Evolutionary conservation across 2,888 invertebrate species (phyloP).

Genomic region (Acronicta alni): DNA sequence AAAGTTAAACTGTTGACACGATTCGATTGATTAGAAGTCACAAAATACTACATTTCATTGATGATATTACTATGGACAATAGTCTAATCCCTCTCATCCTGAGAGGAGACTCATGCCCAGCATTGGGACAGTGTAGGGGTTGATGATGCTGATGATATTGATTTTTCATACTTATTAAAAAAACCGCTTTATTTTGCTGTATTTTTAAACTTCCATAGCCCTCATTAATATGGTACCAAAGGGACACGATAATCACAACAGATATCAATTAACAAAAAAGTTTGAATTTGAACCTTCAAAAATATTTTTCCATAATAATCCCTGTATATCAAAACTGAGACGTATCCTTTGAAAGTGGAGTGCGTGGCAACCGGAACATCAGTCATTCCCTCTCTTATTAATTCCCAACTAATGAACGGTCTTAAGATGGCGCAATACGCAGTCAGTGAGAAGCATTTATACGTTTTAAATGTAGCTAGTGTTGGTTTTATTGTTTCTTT

Average conservation of each 20-base stretch:
- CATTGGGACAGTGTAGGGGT: too few species aligned
- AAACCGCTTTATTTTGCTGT: background rate
- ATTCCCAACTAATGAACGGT: conserved; percentile 61
- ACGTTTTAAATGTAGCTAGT: conserved; percentile 28
- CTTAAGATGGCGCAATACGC: conserved; percentile 51
- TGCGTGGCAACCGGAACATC: conserved; percentile 39
- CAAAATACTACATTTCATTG: too few species aligned
- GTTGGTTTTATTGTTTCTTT: conserved; percentile 24
- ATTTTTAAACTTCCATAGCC: too few species aligned
- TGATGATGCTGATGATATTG: too few species aligned
- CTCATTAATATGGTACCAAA: background rate
- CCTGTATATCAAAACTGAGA: conserved; percentile 4
- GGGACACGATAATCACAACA: background rate
- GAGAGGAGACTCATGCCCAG: too few species aligned
- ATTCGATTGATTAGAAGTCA: too few species aligned
- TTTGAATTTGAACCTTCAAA: conserved; percentile 18
- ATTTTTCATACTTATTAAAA: background rate
- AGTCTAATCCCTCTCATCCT: too few species aligned
- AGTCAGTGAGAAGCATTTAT: conserved; percentile 33
- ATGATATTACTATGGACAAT: too few species aligned
- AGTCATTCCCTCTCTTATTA: conserved; percentile 62
- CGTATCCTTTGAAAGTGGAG: conserved; percentile 18
- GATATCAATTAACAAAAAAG: background rate
- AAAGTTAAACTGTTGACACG: too few species aligned
- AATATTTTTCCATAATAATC: background rate